Evolutionary conservation across 2,888 invertebrate genomes (phyloP).

Genomic region (Xiphydria camelus): DNA sequence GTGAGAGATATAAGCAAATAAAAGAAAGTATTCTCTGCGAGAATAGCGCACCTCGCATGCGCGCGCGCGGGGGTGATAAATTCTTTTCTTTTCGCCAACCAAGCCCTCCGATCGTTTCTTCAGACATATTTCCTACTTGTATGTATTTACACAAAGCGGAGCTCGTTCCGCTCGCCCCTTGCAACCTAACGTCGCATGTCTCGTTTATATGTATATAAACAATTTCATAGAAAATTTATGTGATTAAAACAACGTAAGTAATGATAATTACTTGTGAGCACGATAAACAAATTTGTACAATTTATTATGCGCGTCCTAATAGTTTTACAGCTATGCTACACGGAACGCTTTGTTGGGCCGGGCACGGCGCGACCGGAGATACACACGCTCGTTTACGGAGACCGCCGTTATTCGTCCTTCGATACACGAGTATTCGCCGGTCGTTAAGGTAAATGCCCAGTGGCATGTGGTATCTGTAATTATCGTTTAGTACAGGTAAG

Average conservation of each 20-base stretch:
- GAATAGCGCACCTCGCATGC: too few species aligned
- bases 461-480: too few species aligned
- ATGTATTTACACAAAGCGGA: slow-evolving; percentile 16
- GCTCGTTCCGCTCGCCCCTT: slow-evolving; percentile 23
- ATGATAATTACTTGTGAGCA: slow-evolving; percentile 48
- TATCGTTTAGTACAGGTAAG: slow-evolving; percentile 34
- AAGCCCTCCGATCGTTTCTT: too few species aligned
- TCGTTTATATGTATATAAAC: slow-evolving; percentile 52
- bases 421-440: slow-evolving; percentile 8
- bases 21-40: too few species aligned
- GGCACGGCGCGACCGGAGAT: slow-evolving; percentile 1
- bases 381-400: slow-evolving; percentile 2
- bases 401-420: neutral
- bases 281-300: slow-evolving; percentile 56
- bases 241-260: slow-evolving; percentile 53
- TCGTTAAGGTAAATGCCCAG: slow-evolving; percentile 27
- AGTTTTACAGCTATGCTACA: slow-evolving; percentile 38
- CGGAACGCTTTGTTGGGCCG: slow-evolving; percentile 26
- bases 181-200: slow-evolving; percentile 40
- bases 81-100: too few species aligned
- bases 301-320: slow-evolving; percentile 53
- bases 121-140: slow-evolving; percentile 10
- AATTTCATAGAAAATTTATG: slow-evolving; percentile 55
- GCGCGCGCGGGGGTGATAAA: too few species aligned
- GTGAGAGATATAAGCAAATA: too few species aligned